A percentile compares a stretch with the other conserved stretches of the same genome.
Evolutionary conservation across 2,888 invertebrate species (phyloP).

Genomic region (Cheiracanthium punctorium): DNA sequence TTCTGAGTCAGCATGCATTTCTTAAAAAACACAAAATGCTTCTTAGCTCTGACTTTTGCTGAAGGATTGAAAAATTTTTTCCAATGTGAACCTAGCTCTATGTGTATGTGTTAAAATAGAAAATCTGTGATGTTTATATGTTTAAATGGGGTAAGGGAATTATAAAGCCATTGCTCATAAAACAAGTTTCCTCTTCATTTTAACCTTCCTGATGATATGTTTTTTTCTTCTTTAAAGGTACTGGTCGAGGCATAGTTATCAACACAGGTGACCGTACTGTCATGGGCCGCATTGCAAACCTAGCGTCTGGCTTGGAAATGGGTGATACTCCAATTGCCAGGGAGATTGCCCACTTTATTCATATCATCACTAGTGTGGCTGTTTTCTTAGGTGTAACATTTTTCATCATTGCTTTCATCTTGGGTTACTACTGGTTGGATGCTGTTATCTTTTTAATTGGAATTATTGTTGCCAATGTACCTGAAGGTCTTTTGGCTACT

Average conservation of each 20-base stretch:
- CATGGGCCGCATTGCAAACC: slow-evolving; percentile 96
- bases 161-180: no score
- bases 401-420: slow-evolving; percentile 96
- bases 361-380: slow-evolving; percentile 96
- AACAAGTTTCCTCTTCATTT: no score
- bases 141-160: no score
- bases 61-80: no score
- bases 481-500: slow-evolving; percentile 98
- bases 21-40: no score
- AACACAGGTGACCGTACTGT: slow-evolving; percentile 97
- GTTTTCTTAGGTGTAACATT: slow-evolving; percentile 97
- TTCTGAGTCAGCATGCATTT: no score
- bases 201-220: no score
- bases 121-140: no score
- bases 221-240: slow-evolving; percentile 76
- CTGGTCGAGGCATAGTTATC: slow-evolving; percentile 93
- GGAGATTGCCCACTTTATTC: slow-evolving; percentile 99
- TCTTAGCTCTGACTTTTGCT: no score
- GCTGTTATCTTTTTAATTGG: slow-evolving; percentile 99
- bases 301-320: slow-evolving; percentile 94
- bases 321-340: slow-evolving; percentile 99
- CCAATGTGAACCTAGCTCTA: no score
- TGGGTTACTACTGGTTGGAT: slow-evolving; percentile 99
- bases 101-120: no score
- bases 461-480: slow-evolving; percentile 99